phyloP scores from a whole-genome alignment of 2,113 vertebrate genomes.

The Melanerpes aurifrons region DNA sequence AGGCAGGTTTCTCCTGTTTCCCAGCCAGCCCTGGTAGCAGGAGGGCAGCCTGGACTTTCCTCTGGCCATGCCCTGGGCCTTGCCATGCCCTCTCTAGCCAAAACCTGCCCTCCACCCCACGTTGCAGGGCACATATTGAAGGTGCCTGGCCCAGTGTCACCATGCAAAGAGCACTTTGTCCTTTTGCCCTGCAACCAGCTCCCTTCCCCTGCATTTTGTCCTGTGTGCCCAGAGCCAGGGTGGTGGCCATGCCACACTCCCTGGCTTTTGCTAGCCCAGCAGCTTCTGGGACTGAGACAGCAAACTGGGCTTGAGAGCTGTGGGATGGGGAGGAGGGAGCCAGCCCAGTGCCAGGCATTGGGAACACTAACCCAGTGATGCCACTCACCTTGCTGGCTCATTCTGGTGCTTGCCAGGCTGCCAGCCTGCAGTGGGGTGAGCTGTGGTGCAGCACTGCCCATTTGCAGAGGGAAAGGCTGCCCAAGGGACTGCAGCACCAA shows the following conservation, averaged over 20 bases:
- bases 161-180: neutral
- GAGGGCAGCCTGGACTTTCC: neutral
- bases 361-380: neutral
- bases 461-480: neutral
- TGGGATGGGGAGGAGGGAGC: neutral
- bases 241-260: neutral
- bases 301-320: neutral
- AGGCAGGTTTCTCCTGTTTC: slow-evolving; percentile 38
- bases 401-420: neutral
- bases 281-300: neutral
- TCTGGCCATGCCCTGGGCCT: accelerated
- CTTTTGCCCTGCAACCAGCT: neutral
- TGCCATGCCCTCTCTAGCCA: accelerated
- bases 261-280: neutral
- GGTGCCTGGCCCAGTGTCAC: neutral
- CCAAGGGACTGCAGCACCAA: accelerated
- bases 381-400: accelerated
- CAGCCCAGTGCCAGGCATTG: accelerated
- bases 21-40: neutral
- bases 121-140: accelerated
- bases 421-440: neutral
- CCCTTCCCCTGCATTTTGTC: neutral
- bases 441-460: accelerated
- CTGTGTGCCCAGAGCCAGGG: neutral
- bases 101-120: neutral